These are phyloP conservation scores for Sus scrofa DNA, from an alignment of 2,113 vertebrate species.

Conservation along the genomic window T2T-Sscrofa CM000824.6:62570501-62571000, in stretches of 20 bases:
- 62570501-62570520: conserved; percentile 40
- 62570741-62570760: neutral
- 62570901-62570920: neutral
- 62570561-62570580: neutral
- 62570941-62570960: neutral
- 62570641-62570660: neutral
- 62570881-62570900: neutral
- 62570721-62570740: neutral
- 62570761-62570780: neutral
- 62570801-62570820: neutral
- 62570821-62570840: neutral
- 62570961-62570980: neutral
- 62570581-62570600: conserved; percentile 21
- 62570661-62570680: neutral
- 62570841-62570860: neutral
- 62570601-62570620: conserved; percentile 24
- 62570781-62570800: neutral
- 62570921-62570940: neutral
- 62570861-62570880: neutral
- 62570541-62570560: neutral
- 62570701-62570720: neutral
- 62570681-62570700: neutral
- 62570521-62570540: conserved; percentile 19
- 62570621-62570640: neutral
- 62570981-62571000: neutral